Conservation (phyloP, 2,797 vertebrate species). For the Zonotrichia albicollis region DNA sequence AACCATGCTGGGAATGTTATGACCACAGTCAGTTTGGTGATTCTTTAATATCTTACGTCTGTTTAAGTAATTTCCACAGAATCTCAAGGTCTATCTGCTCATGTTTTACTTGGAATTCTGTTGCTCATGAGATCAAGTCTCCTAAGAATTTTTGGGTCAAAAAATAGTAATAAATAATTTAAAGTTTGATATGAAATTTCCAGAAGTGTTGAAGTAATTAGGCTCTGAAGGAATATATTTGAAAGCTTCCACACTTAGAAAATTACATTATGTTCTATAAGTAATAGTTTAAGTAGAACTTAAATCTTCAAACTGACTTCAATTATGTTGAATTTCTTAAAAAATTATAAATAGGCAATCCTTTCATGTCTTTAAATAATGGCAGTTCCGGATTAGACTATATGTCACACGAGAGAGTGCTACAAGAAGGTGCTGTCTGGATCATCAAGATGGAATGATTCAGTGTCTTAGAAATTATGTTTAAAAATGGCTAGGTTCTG, state of each 20-base stretch:
- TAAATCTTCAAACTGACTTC: not conserved
- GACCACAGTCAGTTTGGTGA: not conserved
- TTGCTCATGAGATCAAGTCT: not conserved
- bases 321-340: not conserved
- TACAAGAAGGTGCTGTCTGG: not conserved
- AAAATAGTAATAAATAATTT: constrained; percentile 20
- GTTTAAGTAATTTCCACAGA: not conserved
- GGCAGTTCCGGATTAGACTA: not conserved
- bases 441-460: not conserved
- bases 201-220: not conserved
- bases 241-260: not conserved
- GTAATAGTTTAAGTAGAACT: not conserved
- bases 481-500: not conserved
- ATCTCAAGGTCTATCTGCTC: not conserved
- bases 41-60: not conserved
- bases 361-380: not conserved
- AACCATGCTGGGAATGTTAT: not conserved
- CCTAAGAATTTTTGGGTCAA: not conserved
- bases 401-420: not conserved
- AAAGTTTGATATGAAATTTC: not conserved
- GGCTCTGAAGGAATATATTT: not conserved
- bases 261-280: not conserved
- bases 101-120: not conserved
- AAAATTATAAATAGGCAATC: not conserved
- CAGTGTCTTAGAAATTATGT: not conserved